phyloP scores from a whole-genome alignment of 2,888 invertebrate species.

The Carterocephalus palaemon region DNA sequence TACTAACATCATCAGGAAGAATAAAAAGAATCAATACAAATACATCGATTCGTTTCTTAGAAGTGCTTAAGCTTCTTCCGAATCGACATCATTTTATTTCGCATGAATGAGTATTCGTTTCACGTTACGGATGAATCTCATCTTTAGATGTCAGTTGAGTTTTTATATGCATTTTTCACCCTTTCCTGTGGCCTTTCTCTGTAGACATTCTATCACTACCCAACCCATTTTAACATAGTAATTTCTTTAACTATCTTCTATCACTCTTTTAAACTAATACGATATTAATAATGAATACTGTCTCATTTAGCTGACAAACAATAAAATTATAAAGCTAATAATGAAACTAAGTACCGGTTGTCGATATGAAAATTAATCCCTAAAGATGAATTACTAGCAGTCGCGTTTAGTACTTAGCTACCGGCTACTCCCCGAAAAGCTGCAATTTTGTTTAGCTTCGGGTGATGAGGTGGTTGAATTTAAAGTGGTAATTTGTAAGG shows the following conservation, averaged over 20 bases:
- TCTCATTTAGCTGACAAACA: constrained; percentile 11
- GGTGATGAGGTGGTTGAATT: constrained; percentile 1
- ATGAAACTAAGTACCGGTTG: constrained; percentile 5
- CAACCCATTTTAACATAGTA: constrained; percentile 10
- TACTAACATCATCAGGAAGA: constrained; percentile 2
- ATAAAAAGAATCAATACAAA: constrained; percentile 1
- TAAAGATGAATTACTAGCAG: constrained; percentile 2
- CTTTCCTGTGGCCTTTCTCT: constrained; percentile 14
- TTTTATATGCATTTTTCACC: constrained; percentile 5
- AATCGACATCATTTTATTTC: constrained; percentile 16
- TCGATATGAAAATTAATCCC: constrained; percentile 4
- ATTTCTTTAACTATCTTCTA: background rate
- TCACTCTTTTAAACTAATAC: constrained; percentile 7
- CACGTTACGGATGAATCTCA: constrained; percentile 13
- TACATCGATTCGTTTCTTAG: constrained; percentile 10
- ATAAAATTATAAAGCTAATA: constrained; percentile 9
- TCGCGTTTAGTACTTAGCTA: constrained; percentile 4
- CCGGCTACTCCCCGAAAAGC: background rate
- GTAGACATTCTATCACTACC: constrained; percentile 11
- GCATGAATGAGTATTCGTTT: constrained; percentile 19
- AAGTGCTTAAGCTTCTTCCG: constrained; percentile 6
- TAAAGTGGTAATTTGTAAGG: constrained; percentile 23
- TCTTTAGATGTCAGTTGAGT: constrained; percentile 11
- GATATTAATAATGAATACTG: constrained; percentile 8
- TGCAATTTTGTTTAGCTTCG: background rate